phyloP scores from a whole-genome alignment of 2,888 invertebrate genomes.

The Aleiodes testaceus region DNA sequence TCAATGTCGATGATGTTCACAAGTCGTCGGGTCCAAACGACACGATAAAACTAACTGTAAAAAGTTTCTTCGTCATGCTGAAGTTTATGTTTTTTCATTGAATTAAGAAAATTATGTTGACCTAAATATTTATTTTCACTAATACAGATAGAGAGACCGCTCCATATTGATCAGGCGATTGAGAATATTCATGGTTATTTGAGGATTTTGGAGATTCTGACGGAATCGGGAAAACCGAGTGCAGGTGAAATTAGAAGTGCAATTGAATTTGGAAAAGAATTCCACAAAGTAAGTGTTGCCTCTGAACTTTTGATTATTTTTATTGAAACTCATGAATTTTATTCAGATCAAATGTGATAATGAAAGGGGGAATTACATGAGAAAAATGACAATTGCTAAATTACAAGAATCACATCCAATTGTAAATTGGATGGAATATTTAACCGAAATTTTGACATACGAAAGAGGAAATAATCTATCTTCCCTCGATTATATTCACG shows the following conservation, averaged over 20 bases:
- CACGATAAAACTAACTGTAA: slow-evolving; percentile 49
- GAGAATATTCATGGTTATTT: slow-evolving; percentile 39
- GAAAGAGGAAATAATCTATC: slow-evolving; percentile 51
- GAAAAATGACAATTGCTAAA: slow-evolving; percentile 48
- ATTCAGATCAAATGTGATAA: slow-evolving; percentile 25
- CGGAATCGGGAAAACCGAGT: slow-evolving; percentile 37
- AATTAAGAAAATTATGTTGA: slow-evolving; percentile 22
- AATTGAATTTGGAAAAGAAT: slow-evolving; percentile 43
- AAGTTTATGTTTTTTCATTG: slow-evolving; percentile 14
- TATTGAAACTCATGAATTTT: too few relatives aligned
- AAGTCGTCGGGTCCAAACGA: slow-evolving; percentile 50
- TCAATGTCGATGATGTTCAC: slow-evolving; percentile 52
- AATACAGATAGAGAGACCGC: slow-evolving; percentile 45
- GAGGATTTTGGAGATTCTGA: slow-evolving; percentile 45
- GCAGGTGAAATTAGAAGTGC: slow-evolving; percentile 46
- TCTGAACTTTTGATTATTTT: not conserved
- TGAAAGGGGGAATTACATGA: slow-evolving; percentile 34
- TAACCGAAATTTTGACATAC: slow-evolving; percentile 50
- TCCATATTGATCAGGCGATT: slow-evolving; percentile 39
- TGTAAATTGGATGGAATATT: slow-evolving; percentile 53
- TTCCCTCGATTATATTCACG: slow-evolving; percentile 50
- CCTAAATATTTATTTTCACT: slow-evolving; percentile 12
- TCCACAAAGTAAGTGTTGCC: slow-evolving; percentile 41
- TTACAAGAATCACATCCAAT: slow-evolving; percentile 51
- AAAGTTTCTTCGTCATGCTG: slow-evolving; percentile 14